Base-by-base conservation (phyloP, 2,888 invertebrate species). In the Pedicia rivosa region DNA sequence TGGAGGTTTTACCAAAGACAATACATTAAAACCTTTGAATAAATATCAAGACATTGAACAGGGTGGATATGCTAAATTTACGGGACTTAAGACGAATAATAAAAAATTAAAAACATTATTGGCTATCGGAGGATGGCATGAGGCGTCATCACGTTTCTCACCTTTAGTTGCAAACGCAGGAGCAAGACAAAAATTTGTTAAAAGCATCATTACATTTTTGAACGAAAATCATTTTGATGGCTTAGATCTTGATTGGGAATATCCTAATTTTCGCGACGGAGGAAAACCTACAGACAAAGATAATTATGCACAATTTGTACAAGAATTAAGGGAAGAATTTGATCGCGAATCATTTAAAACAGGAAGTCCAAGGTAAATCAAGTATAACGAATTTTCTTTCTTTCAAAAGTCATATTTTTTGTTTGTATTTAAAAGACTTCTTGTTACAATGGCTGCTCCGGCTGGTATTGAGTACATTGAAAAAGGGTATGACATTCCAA, bases 21-120 rank as follows among this genome's bases (percentile, higher is more conserved):
- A 87, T 61, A 78, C 83, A 13, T 67, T 91, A 48, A 84, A 86
- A 48, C 88, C 90, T 2, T 91, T 88, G 56, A 91, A 91, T 63
- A 88, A 88, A 56, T 91, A 91, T 57, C 91, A 91, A 64, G 91
- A 91, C 56, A 80, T 91, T 53, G 90, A 91, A 55, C 88, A 91
- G 74, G 90, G 90, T 56, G 91, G 91, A 28, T 91, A 90, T 59
- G 84, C 88, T 16, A 90, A 91, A 64, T 91, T 91, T 63, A 87
- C 78, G 27, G 90, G 88, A 0, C 67, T 91, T 41, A 91, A 91
- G 64, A 84, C 86, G 0, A 88, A 88, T 66, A 91, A 91, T 63
- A 87, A 84, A 57, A 76, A 86, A 44, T 58, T 91, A 53, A 90
- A 90, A 63, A 90, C 90, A 0, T 62, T 91, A 65, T 67, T 91